phyloP scores from a whole-genome alignment of 2,113 vertebrate species.

The Sapayoa aenigma region DNA sequence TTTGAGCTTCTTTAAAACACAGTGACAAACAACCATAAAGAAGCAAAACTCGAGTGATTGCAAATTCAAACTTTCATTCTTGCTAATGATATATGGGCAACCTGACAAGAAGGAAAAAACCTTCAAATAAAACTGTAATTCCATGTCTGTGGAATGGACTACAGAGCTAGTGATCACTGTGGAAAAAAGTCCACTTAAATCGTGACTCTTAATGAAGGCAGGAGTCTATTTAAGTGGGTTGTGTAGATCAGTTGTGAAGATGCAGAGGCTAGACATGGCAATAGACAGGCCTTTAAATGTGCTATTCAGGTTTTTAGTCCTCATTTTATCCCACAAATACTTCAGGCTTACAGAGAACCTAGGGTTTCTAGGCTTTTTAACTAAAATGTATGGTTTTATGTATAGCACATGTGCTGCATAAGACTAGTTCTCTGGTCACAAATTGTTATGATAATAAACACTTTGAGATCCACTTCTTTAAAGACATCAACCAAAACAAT shows the following conservation, averaged over 20 bases:
- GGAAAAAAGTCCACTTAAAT: neutral
- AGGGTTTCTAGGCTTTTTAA: neutral
- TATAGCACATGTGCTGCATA: fast-evolving
- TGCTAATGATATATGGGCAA: neutral
- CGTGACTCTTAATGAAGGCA: neutral
- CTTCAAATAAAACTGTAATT: neutral
- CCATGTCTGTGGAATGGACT: neutral
- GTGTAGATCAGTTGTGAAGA: neutral
- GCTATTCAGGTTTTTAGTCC: neutral
- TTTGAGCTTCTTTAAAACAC: slow-evolving; percentile 54
- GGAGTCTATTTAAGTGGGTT: neutral
- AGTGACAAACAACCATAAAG: slow-evolving; percentile 31
- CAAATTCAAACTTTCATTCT: neutral
- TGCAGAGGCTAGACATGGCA: neutral
- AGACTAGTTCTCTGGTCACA: neutral
- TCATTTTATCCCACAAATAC: neutral
- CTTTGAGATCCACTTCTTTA: neutral
- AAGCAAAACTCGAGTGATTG: slow-evolving; percentile 32
- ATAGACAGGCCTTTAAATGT: neutral
- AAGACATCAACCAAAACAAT: neutral
- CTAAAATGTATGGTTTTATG: neutral
- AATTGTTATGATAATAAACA: neutral
- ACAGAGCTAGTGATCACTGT: neutral
- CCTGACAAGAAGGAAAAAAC: neutral
- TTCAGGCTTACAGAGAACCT: neutral